phyloP scores from a whole-genome alignment of 2,113 vertebrate genomes.

The Cyanoderma ruficeps region DNA sequence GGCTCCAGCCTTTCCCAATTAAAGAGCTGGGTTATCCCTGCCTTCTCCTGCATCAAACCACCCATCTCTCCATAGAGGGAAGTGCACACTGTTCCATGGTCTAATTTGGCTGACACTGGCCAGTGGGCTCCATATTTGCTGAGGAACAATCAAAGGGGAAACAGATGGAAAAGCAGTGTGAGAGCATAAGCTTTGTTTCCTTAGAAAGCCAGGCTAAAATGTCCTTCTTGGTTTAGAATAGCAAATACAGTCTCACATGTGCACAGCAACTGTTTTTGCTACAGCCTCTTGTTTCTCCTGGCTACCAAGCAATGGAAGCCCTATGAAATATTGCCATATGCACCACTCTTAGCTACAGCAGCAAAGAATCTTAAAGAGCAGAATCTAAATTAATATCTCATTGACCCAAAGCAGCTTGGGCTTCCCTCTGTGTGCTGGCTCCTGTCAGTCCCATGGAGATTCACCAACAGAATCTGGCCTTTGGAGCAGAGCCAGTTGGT shows the following conservation, averaged over 20 bases:
- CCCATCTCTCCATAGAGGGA: accelerated
- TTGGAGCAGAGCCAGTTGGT: background rate
- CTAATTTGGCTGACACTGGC: background rate
- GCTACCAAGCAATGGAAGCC: background rate
- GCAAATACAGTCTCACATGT: background rate
- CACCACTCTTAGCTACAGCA: background rate
- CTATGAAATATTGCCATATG: background rate
- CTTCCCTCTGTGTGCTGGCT: background rate
- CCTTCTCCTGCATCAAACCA: background rate
- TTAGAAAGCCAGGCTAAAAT: background rate
- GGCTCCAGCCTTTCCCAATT: background rate
- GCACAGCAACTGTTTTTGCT: background rate
- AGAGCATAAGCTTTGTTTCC: background rate
- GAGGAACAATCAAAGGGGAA: background rate
- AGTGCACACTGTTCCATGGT: background rate
- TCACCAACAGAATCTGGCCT: background rate
- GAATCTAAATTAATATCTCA: background rate
- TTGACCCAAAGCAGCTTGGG: background rate
- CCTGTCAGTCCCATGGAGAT: background rate
- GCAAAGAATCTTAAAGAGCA: background rate
- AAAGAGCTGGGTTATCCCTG: background rate
- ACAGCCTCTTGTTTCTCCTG: background rate
- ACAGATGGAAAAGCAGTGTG: background rate
- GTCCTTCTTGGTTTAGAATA: background rate
- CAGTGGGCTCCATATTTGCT: background rate